phyloP scores from a whole-genome alignment of 37 sponge, comb jelly and placozoan species.

The Hexactinellida sp. region DNA sequence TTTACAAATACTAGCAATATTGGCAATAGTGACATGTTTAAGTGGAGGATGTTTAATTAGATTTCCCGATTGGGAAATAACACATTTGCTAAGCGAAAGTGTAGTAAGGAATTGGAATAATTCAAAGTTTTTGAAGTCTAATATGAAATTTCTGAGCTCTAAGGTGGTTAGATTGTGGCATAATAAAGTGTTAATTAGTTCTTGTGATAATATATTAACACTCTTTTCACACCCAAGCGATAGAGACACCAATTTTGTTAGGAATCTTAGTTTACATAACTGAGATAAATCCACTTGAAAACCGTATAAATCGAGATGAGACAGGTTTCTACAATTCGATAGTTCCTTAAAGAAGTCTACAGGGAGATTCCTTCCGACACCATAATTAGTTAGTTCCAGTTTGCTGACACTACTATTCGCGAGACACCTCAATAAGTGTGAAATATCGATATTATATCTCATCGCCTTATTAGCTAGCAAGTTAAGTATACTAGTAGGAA shows the following conservation, averaged over 20 bases:
- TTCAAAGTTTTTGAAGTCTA: neutral
- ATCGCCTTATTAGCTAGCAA: neutral
- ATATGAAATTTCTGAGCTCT: neutral
- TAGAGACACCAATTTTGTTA: neutral
- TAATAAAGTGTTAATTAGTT: neutral
- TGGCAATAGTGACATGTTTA: neutral
- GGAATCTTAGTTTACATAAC: neutral
- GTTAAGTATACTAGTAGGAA: neutral
- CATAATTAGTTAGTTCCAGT: neutral
- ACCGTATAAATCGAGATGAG: neutral
- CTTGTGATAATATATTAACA: neutral
- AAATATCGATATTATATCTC: neutral
- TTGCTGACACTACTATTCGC: neutral
- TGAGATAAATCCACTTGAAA: neutral
- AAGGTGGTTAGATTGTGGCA: neutral
- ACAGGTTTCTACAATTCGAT: neutral
- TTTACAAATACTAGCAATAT: no score
- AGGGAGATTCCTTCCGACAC: neutral
- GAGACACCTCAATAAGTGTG: neutral
- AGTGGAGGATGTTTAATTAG: no score
- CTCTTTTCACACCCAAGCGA: neutral
- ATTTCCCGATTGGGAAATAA: no score
- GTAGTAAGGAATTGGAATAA: neutral
- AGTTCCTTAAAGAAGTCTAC: neutral
- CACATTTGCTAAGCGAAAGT: neutral